Evolutionary conservation across 2,113 vertebrate species (phyloP).

Genomic region (Alouatta palliata): DNA sequence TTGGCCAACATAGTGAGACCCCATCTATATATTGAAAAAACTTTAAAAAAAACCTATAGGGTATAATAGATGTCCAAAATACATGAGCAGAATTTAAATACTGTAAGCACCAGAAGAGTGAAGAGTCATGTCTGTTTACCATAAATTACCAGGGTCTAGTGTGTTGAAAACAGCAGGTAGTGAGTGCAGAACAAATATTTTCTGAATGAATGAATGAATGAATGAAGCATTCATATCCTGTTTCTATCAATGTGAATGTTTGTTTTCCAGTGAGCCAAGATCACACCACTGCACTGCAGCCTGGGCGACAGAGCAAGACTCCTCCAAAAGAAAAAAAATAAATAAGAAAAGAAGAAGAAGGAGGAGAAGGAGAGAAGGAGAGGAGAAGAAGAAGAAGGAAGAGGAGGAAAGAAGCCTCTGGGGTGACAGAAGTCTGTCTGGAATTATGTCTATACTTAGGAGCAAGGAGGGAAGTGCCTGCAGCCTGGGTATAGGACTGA

Average conservation of each 20-base stretch:
- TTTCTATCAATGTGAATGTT: background rate
- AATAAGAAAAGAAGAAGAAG: too few species aligned
- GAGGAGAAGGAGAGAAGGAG: too few species aligned
- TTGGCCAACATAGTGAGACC: too few species aligned
- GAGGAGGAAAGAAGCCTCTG: background rate
- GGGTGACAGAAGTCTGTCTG: background rate
- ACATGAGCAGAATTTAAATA: background rate
- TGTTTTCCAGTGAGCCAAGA: background rate
- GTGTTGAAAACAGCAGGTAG: background rate
- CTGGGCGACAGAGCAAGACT: too few species aligned
- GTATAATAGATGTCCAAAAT: background rate
- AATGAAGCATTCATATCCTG: background rate
- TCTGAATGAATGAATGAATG: background rate
- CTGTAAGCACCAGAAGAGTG: background rate
- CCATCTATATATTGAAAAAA: too few species aligned
- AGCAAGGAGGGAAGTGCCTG: accelerated
- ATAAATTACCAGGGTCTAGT: background rate
- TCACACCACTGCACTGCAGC: too few species aligned
- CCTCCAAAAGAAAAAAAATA: too few species aligned
- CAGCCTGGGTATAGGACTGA: background rate
- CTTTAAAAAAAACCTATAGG: too few species aligned
- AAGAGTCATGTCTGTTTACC: background rate
- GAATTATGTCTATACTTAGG: background rate
- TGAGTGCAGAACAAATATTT: background rate
- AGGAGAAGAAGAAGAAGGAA: too few species aligned